Percentiles rank a stretch among this genome's conserved stretches.
Conservation (phyloP, 2,888 invertebrate species). For the Nudaria mundana region DNA sequence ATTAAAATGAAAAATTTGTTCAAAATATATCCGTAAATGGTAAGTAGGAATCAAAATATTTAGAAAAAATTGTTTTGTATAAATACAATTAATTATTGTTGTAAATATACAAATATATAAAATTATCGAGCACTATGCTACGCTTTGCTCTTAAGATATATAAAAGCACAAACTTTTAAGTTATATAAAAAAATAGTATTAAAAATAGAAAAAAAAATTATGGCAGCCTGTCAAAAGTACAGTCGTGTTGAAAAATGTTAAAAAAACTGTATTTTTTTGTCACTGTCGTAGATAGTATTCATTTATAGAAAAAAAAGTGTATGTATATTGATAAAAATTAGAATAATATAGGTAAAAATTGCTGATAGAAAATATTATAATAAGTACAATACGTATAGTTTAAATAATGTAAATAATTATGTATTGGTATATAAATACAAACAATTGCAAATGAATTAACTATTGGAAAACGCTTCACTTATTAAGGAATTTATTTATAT, state of each 20-base stretch:
- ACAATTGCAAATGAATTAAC: constrained; percentile 41
- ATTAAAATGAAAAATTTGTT: too few species aligned
- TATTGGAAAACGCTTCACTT: constrained; percentile 48
- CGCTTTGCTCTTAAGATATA: constrained; percentile 53
- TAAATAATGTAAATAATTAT: constrained; percentile 48
- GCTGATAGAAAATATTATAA: constrained; percentile 34
- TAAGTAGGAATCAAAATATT: constrained; percentile 64
- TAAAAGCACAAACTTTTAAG: constrained; percentile 32
- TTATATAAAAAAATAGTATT: constrained; percentile 40
- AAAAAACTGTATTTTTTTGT: constrained; percentile 12
- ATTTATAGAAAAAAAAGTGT: constrained; percentile 29
- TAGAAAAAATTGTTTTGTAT: constrained; percentile 67
- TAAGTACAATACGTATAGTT: constrained; percentile 73
- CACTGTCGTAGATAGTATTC: constrained; percentile 22
- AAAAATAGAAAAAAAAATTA: constrained; percentile 34
- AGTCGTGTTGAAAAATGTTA: constrained; percentile 25
- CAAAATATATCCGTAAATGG: not conserved
- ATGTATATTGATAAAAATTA: constrained; percentile 37
- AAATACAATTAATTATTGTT: constrained; percentile 40
- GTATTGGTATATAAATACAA: constrained; percentile 36
- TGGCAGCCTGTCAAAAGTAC: constrained; percentile 29
- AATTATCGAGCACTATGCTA: constrained; percentile 49
- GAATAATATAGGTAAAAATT: constrained; percentile 25
- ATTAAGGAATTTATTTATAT: too few species aligned
- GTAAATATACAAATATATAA: constrained; percentile 43